Base-by-base conservation (phyloP, 1,140 invertebrate species). In the Medauroidea extradentata region DNA sequence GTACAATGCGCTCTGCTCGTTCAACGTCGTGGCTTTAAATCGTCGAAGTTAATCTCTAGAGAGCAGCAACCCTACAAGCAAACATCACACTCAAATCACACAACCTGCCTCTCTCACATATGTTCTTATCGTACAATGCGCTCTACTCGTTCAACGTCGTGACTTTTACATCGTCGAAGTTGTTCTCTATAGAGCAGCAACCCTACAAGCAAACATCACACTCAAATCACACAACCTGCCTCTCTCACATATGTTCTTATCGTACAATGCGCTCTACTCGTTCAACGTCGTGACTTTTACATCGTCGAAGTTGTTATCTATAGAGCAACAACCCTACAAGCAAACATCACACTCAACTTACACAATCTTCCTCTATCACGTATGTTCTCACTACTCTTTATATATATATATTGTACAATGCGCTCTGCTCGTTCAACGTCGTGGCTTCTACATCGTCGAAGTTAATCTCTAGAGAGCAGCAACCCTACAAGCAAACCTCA, bases 361-460 rank as follows among this genome's bases (percentile, higher is more conserved):
- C 49, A 21, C 3, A 7, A 19, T 14, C n/a, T 16, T n/a, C 16
- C 3, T 23, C 1, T 7, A 4, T 24, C n/a, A 4, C 21, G 13
- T 14, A 19, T 5, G 14, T n/a, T 14, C 46, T 7, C n/a, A n/a
- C n/a, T n/a, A n/a, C n/a, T 44, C 1, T 14, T 21, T 46, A n/a
- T n/a, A n/a, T n/a, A n/a, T n/a, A n/a, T n/a, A n/a, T n/a, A n/a
- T 99, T 96, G 60, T 81, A 84, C 14, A 99, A 72, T 0, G 96
- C 96, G 1, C 87, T 96, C 8, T 96, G 81, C 75, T 99, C 96
- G 67, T 93, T 96, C 43, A 99, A 69, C 0, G 96, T 98, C 19
- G 95, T 99, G 66, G 94, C 94, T 74, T 99, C 99, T 34, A 99
- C 92, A 68, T 99, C 96, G 63, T 94, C 90, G 74, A 99, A 99